phyloP scores from a whole-genome alignment of 2,113 vertebrate genomes.

The Mesocricetus auratus region DNA sequence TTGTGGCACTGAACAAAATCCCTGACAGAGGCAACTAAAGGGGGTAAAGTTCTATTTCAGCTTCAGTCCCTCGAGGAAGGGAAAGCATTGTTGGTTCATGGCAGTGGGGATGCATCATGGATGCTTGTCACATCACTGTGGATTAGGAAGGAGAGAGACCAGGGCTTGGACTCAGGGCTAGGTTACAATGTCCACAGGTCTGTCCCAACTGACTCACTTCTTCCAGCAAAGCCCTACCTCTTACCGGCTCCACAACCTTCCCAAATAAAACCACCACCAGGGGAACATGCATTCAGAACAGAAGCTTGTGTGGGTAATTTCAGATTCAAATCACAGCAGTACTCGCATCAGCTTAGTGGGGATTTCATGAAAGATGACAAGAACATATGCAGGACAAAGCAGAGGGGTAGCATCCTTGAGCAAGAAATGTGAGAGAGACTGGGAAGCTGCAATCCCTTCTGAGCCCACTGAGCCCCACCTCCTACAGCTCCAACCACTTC shows the following conservation, averaged over 20 bases:
- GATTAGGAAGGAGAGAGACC: background rate
- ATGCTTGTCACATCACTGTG: background rate
- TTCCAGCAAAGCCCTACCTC: background rate
- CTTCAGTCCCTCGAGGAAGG: background rate
- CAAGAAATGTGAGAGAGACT: background rate
- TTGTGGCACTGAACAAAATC: background rate
- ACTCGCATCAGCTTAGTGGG: background rate
- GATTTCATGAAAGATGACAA: background rate
- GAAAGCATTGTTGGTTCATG: background rate
- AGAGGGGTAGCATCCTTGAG: background rate
- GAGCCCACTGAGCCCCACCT: background rate
- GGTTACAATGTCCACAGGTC: background rate
- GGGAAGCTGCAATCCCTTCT: too few species aligned
- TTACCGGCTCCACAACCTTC: background rate
- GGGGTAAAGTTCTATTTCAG: background rate
- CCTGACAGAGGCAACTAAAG: background rate
- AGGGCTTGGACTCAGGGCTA: background rate
- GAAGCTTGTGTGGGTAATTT: background rate
- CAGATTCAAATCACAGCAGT: background rate
- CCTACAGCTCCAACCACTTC: background rate
- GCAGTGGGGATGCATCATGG: background rate
- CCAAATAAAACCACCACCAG: background rate
- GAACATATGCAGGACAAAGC: background rate
- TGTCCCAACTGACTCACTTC: background rate
- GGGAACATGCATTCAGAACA: background rate